Evolutionary conservation across 2,113 vertebrate species (phyloP), one percentile per base, ranked within the genome.

Genomic region (Eleginops maclovinus): DNA sequence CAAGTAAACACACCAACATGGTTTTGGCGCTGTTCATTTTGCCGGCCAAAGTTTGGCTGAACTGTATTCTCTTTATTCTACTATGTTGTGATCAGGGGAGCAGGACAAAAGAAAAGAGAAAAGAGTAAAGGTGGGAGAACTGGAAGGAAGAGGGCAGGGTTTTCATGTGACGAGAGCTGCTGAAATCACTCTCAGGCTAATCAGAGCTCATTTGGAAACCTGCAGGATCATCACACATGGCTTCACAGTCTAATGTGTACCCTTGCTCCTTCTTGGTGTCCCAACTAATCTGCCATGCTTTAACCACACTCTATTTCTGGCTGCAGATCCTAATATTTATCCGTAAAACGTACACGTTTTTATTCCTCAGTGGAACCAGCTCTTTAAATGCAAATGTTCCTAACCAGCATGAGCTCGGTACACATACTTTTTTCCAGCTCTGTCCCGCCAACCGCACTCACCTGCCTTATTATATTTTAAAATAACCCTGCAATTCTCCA

Each of bases 131-230:
- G 41, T 80, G 67, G 47, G 21, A 68, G 56, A 59, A 51, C 82
- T 69, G 81, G 72, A 77, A 75, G 75, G 55, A 73, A 70, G 28
- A 59, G 55, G 72, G 62, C 49, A 41, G 58, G 72, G 67, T 87
- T 88, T 84, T 63, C 54, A 86, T 86, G 77, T 86, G 63, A 81
- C 28, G 89, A 75, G 92, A 89, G 91, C 87, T 72, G 85, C 89
- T 92, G 82, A 89, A 91, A 93, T 95, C 93, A 90, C 79, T 91
- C 85, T 85, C 79, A 53, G 74, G 81, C 75, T 92, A 90, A 93
- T 93, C 91, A 88, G 83, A 87, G 85, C 86, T 89, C 82, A 90
- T 91, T 90, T 91, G 63, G 76, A 85, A 92, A 84, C 79, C 88
- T 91, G 90, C 89, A 86, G 88, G 85, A 90, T 91, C 88, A 90